Evolutionary conservation across 2,113 vertebrate genomes (phyloP).

Genomic region (Oncorhynchus keta): DNA sequence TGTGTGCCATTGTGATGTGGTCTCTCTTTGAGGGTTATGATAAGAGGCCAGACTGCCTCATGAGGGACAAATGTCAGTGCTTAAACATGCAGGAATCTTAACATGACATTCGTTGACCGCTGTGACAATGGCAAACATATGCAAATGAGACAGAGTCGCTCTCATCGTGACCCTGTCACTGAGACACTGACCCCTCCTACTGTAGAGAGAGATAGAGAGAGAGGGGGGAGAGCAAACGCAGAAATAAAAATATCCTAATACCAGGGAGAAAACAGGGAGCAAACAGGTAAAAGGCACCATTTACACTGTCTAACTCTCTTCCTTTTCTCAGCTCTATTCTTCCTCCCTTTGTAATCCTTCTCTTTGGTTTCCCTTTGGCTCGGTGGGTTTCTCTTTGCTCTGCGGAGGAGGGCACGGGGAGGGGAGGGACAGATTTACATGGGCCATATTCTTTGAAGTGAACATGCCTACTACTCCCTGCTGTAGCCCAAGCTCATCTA

Average conservation of each 20-base stretch:
- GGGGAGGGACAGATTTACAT: constrained; percentile 50
- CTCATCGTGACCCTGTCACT: constrained; percentile 61
- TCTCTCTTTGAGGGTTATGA: constrained; percentile 12
- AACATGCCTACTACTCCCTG: constrained; percentile 46
- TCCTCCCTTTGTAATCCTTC: constrained; percentile 28
- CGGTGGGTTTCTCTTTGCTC: constrained; percentile 22
- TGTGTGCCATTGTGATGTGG: constrained; percentile 57
- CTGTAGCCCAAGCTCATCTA: constrained; percentile 68
- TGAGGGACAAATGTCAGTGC: constrained; percentile 58
- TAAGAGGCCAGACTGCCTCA: constrained; percentile 37
- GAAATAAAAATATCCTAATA: not conserved
- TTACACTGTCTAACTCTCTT: constrained; percentile 18
- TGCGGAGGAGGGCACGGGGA: constrained; percentile 14
- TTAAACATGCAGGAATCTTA: constrained; percentile 63
- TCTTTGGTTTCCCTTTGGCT: constrained; percentile 31
- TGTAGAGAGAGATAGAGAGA: constrained; percentile 24
- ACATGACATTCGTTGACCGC: constrained; percentile 69
- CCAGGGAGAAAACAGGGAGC: constrained; percentile 37
- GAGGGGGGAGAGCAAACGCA: constrained; percentile 12
- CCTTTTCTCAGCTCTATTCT: constrained; percentile 9
- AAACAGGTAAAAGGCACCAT: constrained; percentile 38
- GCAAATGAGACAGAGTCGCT: constrained; percentile 61
- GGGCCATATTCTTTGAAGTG: constrained; percentile 62
- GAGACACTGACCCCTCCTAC: constrained; percentile 53
- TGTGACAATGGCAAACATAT: constrained; percentile 71